Conservation (phyloP, 2,888 invertebrate species). For the Deilephila elpenor region DNA sequence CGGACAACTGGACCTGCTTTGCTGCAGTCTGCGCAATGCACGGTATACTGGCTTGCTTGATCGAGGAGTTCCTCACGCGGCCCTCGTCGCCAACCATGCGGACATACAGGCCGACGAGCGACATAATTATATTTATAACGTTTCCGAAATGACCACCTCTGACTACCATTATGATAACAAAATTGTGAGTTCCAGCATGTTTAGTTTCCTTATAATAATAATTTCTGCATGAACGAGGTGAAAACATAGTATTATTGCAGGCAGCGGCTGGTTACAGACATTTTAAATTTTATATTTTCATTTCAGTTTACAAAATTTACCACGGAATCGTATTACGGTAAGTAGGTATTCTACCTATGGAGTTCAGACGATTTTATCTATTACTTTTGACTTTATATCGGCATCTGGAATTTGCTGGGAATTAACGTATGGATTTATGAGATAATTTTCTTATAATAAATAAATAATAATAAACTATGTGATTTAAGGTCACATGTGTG, state of each 20-base stretch:
- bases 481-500: too few species aligned
- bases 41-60: constrained; percentile 68
- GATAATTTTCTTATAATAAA: too few species aligned
- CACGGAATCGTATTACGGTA: not conserved
- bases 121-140: constrained; percentile 65
- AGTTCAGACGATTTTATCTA: too few species aligned
- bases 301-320: not conserved
- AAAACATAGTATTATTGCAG: too few species aligned
- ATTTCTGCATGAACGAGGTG: not conserved
- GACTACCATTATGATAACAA: constrained; percentile 64
- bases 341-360: not conserved
- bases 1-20: constrained; percentile 74
- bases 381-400: too few species aligned
- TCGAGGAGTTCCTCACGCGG: constrained; percentile 54
- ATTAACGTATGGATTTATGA: too few species aligned
- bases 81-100: constrained; percentile 44
- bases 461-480: too few species aligned
- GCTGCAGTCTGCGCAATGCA: constrained; percentile 71
- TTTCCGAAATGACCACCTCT: constrained; percentile 57
- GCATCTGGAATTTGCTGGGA: too few species aligned
- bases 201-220: not conserved
- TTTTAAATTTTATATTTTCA: not conserved
- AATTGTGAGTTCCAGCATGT: not conserved
- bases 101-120: constrained; percentile 62
- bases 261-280: too few species aligned